phyloP scores from a whole-genome alignment of 2,888 invertebrate genomes.

The Melipona beecheii region DNA sequence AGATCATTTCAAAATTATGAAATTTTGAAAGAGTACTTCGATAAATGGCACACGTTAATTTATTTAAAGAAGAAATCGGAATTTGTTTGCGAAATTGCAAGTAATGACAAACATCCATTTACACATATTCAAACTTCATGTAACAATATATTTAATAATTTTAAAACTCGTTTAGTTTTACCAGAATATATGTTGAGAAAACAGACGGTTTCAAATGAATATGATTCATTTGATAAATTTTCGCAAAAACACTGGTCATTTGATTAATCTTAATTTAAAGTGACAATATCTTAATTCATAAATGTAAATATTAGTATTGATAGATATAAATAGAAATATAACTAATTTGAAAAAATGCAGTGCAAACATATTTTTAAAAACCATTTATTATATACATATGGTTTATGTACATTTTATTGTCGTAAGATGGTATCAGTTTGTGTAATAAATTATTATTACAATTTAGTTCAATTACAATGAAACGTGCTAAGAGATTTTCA shows the following conservation, averaged over 20 bases:
- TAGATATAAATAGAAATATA: background rate
- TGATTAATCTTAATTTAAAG: slow-evolving; percentile 13
- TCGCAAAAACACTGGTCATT: background rate
- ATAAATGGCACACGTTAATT: slow-evolving; percentile 57
- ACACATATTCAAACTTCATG: background rate
- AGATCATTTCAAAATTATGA: slow-evolving; percentile 60
- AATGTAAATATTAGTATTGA: background rate
- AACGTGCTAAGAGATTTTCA: background rate
- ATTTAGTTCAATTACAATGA: slow-evolving; percentile 1
- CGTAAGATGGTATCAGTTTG: slow-evolving; percentile 1
- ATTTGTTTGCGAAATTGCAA: background rate
- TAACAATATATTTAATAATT: background rate
- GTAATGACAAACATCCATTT: background rate
- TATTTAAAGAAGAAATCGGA: slow-evolving; percentile 19
- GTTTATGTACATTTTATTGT: background rate
- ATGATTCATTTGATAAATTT: background rate
- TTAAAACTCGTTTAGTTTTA: slow-evolving; percentile 29
- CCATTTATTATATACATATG: slow-evolving; percentile 27
- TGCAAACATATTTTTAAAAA: slow-evolving; percentile 18
- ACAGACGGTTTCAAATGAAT: background rate
- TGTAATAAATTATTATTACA: slow-evolving; percentile 15
- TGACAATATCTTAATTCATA: background rate
- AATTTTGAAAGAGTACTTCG: slow-evolving; percentile 63
- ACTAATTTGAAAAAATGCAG: no score
- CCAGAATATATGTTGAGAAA: slow-evolving; percentile 50